phyloP scores from a whole-genome alignment of 2,797 vertebrate genomes.

The Arctocebus calabarensis region DNA sequence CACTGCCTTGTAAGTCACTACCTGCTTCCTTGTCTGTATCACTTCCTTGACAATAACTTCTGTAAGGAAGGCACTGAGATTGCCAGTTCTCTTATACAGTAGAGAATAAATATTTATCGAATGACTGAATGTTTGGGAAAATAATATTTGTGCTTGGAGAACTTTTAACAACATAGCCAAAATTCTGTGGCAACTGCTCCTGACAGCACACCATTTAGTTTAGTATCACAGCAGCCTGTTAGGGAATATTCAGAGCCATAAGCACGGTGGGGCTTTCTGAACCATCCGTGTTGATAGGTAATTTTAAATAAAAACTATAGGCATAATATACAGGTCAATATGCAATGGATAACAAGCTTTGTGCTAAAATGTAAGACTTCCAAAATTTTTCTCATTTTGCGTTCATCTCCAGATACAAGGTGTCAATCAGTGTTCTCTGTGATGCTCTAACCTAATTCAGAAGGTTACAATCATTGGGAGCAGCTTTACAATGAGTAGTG shows the following conservation, averaged over 20 bases:
- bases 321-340: neutral
- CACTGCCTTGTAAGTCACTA: neutral
- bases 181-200: neutral
- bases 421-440: neutral
- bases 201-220: slow-evolving; percentile 3
- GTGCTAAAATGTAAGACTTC: slow-evolving; percentile 1
- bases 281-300: neutral
- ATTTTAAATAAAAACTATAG: slow-evolving; percentile 24
- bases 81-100: neutral
- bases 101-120: neutral
- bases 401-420: neutral
- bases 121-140: slow-evolving; percentile 1
- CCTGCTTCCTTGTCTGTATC: neutral
- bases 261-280: neutral
- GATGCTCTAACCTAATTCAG: neutral
- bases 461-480: neutral
- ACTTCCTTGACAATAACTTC: neutral
- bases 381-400: neutral
- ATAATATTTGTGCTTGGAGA: neutral
- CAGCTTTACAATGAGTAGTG: neutral
- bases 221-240: neutral
- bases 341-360: neutral
- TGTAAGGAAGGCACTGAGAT: neutral
- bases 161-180: neutral
- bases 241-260: neutral